These are phyloP conservation scores for Callitettix versicolor DNA, from an alignment of 1,140 invertebrate species.

Conservation along the genomic window DNA sequence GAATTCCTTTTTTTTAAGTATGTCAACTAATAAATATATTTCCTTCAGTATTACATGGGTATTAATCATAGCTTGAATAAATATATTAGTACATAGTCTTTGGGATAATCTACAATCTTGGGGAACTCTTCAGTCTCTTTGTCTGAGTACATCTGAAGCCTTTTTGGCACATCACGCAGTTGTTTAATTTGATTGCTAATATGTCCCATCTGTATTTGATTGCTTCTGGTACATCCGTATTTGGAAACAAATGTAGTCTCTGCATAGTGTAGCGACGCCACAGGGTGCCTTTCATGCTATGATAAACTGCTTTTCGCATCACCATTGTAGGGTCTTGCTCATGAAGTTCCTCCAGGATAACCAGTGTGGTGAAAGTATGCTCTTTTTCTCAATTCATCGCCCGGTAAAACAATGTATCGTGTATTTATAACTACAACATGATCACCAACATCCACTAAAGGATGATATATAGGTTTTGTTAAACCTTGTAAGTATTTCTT, in stretches of 20 bases:
- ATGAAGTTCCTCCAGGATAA: constrained; percentile 80
- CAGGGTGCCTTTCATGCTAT: no score
- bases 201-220: no score
- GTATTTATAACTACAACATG: constrained; percentile 94
- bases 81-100: constrained; percentile 70
- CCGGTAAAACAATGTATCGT: constrained; percentile 75
- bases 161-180: no score
- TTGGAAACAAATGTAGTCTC: no score
- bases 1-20: no score
- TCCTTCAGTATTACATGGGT: no score
- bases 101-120: constrained; percentile 74
- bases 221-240: no score
- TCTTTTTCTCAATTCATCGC: constrained; percentile 80
- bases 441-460: constrained; percentile 81
- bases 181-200: no score
- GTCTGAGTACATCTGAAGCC: constrained; percentile 66
- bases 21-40: no score
- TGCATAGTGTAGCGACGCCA: no score
- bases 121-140: constrained; percentile 76
- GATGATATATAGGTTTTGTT: constrained; percentile 89
- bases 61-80: no score
- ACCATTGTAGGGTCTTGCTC: constrained; percentile 85
- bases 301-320: no score
- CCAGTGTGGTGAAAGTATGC: constrained; percentile 89
- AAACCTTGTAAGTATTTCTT: constrained; percentile 70